Evolutionary conservation across 2,888 invertebrate species (phyloP), one percentile per base, ranked within the genome.

Genomic region (Tillus elongatus): DNA sequence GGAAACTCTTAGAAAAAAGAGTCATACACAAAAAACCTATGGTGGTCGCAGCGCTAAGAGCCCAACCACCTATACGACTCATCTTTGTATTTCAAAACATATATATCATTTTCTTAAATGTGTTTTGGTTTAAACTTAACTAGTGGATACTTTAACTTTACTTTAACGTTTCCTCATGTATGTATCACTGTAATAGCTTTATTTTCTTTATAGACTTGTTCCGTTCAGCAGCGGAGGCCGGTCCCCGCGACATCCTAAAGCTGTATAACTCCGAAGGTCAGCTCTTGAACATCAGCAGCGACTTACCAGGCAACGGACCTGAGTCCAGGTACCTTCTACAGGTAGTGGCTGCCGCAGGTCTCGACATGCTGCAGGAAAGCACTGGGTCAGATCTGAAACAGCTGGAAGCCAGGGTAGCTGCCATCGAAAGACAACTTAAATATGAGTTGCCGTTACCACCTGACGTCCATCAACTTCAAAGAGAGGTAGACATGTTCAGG

Each of bases 201-300:
- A 19, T 19, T 19, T 45, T 49, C 52, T 44, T 66, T 66, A 41
- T 70, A 79, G 79, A 77, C 58, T 67, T 77, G 53, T 79, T 79
- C 64, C 69, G 77, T 58, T 70, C 71, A 44, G 78, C 78, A 43
- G 77, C 77, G 42, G 79, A 79, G 64, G 79, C 77, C 44, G 75
- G 77, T 47, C 74, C 75, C 46, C 67, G 72, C 56, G 79, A 79
- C 57, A 77, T 79, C 56, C 69, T 79, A 53, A 79, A 79, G 62
- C 66, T 79, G 53, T 67, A 66, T 53, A 74, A 74, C 55, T 66
- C 68, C 43, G 69, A 71, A 40, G 77, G 77, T 33, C 73, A 72
- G 54, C 66, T 79, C 43, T 59, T 77, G 53, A 77, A 77, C 63
- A 77, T 79, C 54, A 75, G 73, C 39, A 67, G 72, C 12, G 66